phyloP scores from a whole-genome alignment of 30 jellyfish, hydroid and myxozoan species.

The Mastigias papua region DNA sequence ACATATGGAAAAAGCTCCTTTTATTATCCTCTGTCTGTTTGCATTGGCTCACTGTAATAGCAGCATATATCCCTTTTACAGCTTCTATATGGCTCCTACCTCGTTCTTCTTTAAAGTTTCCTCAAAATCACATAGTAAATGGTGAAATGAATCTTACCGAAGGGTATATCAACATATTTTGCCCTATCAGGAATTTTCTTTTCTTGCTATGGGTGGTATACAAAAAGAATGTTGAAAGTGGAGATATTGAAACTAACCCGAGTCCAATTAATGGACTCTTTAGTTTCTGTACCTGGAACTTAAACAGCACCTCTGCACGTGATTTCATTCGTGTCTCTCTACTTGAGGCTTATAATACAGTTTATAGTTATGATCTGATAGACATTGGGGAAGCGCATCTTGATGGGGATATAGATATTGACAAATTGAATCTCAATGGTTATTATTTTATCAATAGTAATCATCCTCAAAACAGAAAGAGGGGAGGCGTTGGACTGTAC shows the following conservation, averaged over 20 bases:
- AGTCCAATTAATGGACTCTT: not conserved
- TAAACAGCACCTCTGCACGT: not conserved
- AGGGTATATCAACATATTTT: not conserved
- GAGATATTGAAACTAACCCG: not conserved
- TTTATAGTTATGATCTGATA: not conserved
- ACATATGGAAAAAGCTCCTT: not conserved
- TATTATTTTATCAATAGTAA: not conserved
- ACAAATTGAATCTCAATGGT: not conserved
- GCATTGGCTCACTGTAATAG: not conserved
- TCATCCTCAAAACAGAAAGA: constrained; percentile 3
- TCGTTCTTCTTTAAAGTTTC: not conserved
- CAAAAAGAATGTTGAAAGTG: not conserved
- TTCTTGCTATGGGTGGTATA: not conserved
- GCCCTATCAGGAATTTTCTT: not conserved
- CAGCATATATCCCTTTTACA: not conserved
- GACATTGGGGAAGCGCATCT: not conserved
- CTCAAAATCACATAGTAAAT: not conserved
- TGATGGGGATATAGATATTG: constrained; percentile 9
- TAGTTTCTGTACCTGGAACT: constrained; percentile 11
- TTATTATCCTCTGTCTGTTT: not conserved
- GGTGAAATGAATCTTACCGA: not conserved
- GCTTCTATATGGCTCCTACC: not conserved
- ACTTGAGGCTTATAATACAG: not conserved
- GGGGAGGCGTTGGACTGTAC: constrained; percentile 14
- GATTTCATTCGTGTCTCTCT: constrained; percentile 4